Evolutionary conservation across 2,888 invertebrate genomes (phyloP), one percentile per base, ranked within the genome.

Genomic region (Drosophila ustulata): DNA sequence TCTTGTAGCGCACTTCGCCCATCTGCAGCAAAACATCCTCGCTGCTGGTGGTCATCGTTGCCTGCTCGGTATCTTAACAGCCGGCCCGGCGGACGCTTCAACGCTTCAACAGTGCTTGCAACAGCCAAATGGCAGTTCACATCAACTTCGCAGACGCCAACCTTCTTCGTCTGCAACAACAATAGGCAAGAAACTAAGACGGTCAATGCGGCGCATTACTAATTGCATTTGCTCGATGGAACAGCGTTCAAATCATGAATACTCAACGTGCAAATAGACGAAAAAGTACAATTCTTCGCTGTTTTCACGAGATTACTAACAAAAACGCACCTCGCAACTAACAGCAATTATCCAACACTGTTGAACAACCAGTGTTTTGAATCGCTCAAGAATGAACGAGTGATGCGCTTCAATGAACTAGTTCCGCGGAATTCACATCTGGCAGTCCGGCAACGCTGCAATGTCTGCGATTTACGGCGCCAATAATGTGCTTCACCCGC

Each of bases 1-100:
- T 99, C 93, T 99, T 99, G 92, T 96, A 98, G 72, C 97, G 95
- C 71, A 99, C 99, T 93, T 97, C 95, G 76, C 96, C 95, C 83
- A 98, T 96, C 93, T 98, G 97, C 80, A 98, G 94, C 82, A 99
- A 93, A 63, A 99, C 98, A 93, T 99, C 98, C 93, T 99, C 99
- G 64, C 97, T 97, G 74, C 97, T 97, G 61, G 97, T 96, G 80
- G 96, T 96, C 96, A 97, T 97, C 51, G 66, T 80, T 45, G 49
- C 45, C 23, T 18, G 18, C 18, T 18, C 18, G 18, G 18, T 18
- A 18, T 18, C 18, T 18, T 18, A 18, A 18, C 18, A 18, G 18
- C 18, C 18, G 18, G 18, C 18, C 18, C 18, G 18, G 18, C 18
- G 18, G 18, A 18, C 18, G 18, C 18, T 18, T 18, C 18, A 18